These are phyloP conservation scores for Hemibagrus guttatus DNA, from an alignment of 2,797 vertebrate species.

Conservation along the genomic window DNA sequence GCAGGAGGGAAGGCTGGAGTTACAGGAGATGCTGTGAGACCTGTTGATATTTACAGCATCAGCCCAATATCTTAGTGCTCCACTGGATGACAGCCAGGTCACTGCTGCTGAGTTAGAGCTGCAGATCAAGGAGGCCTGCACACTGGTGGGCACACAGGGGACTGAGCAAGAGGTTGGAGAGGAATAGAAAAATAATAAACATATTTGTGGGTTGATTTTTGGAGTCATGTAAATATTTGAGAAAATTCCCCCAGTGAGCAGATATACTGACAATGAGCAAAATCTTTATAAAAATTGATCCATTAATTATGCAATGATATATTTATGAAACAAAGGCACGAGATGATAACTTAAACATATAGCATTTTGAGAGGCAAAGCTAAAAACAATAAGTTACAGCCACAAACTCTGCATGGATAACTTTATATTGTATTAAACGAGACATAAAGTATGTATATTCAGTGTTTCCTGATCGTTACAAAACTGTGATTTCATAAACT, in stretches of 20 bases:
- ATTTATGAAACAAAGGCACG: not conserved
- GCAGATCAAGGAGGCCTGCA: slow-evolving; percentile 65
- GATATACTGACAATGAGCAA: not conserved
- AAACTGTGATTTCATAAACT: not conserved
- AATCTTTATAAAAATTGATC: not conserved
- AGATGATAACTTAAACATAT: not conserved
- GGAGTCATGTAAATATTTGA: not conserved
- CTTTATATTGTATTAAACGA: not conserved
- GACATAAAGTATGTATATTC: not conserved
- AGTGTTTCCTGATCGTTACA: not conserved
- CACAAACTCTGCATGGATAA: not conserved
- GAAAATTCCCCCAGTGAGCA: not conserved
- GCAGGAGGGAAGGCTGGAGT: slow-evolving; percentile 65
- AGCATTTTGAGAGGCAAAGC: not conserved
- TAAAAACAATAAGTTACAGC: not conserved
- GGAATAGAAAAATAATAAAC: slow-evolving; percentile 2
- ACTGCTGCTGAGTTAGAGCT: slow-evolving; percentile 64
- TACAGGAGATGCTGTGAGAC: slow-evolving; percentile 59
- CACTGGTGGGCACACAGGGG: slow-evolving; percentile 69
- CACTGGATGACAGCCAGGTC: slow-evolving; percentile 71
- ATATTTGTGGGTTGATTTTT: not conserved
- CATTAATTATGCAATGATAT: not conserved
- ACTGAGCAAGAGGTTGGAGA: slow-evolving; percentile 58
- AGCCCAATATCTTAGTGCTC: slow-evolving; percentile 65
- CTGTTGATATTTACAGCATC: slow-evolving; percentile 60